Evolutionary conservation across 2,113 vertebrate genomes (phyloP), one percentile per base, ranked within the genome.

Genomic region (Acanthochromis polyacanthus): DNA sequence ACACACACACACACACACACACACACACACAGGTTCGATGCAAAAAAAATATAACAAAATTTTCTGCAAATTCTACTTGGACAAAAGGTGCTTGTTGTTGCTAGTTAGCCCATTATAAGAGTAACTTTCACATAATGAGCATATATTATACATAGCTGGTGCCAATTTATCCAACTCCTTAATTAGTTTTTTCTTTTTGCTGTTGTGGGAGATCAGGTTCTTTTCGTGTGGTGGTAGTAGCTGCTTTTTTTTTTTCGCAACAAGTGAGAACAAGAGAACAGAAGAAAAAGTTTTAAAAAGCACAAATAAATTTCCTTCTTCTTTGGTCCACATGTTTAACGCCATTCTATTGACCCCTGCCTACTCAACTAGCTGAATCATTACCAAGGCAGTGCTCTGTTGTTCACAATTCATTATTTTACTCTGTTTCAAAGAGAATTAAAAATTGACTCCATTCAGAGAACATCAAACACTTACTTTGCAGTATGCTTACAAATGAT

Each of bases 401-500:
- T 79, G 64, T 83, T 83, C 32, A 75, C 62, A 80, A 78, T 84
- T 84, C 51, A 70, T 83, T 75, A 80, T 76, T 80, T 69, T n/a
- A 55, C 62, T 53, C 50, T 0, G 5, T 81, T 86, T 81, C 56
- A 82, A 86, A 86, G 71, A 83, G 68, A 86, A 86, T 85, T 61
- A 23, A 78, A 85, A 83, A 88, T 77, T 20, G 52, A 86, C 66
- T 70, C 59, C 32, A 56, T 79, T 87, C 51, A 77, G 72, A 86
- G 59, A 65, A 80, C 73, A 71, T 85, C 62, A 90, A 82, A 86
- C 83, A 68, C 58, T 72, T 50, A 48, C 43, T 73, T 46, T 53
- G 38, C 50, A 75, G 46, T 69, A 10, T 58, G 62, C 67, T 78
- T 76, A 65, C 74, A 85, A 77, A 82, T 71, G 1, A 70, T 60